Evolutionary conservation across 2,113 vertebrate genomes (phyloP).

Genomic region (Hippolais icterina): DNA sequence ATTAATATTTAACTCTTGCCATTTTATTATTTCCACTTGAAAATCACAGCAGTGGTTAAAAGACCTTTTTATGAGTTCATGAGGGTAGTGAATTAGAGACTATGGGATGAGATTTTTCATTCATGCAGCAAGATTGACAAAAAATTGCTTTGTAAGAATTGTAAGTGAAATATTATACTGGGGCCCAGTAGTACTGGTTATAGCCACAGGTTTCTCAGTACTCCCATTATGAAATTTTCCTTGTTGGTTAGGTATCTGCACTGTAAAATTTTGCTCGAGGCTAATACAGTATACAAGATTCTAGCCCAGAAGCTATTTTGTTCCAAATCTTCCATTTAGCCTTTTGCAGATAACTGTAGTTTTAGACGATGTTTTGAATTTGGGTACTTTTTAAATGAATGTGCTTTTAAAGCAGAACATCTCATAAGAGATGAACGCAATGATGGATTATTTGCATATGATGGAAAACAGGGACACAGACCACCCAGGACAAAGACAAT

Average conservation of each 20-base stretch:
- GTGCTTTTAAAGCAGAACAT: not conserved
- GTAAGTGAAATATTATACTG: constrained; percentile 46
- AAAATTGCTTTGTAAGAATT: constrained; percentile 25
- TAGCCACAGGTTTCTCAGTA: not conserved
- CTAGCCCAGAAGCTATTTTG: constrained; percentile 46
- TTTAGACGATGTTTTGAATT: not conserved
- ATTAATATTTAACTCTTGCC: constrained; percentile 69
- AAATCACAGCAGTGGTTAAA: constrained; percentile 64
- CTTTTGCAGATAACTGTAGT: not conserved
- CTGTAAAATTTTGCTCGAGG: constrained; percentile 47
- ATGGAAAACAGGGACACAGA: not conserved
- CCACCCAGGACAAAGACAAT: not conserved
- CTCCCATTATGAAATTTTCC: constrained; percentile 13
- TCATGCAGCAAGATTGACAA: constrained; percentile 36
- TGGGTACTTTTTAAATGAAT: not conserved
- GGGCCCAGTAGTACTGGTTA: not conserved
- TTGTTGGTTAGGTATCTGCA: constrained; percentile 33
- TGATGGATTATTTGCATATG: not conserved
- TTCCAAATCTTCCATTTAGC: constrained; percentile 22
- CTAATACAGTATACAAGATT: constrained; percentile 9
- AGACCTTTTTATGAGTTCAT: constrained; percentile 47
- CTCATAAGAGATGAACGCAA: not conserved
- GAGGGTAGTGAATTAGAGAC: constrained; percentile 44
- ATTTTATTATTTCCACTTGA: constrained; percentile 72
- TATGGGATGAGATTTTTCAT: constrained; percentile 36